Conservation (phyloP, 2,113 vertebrate genomes). For the Mustela nigripes region DNA sequence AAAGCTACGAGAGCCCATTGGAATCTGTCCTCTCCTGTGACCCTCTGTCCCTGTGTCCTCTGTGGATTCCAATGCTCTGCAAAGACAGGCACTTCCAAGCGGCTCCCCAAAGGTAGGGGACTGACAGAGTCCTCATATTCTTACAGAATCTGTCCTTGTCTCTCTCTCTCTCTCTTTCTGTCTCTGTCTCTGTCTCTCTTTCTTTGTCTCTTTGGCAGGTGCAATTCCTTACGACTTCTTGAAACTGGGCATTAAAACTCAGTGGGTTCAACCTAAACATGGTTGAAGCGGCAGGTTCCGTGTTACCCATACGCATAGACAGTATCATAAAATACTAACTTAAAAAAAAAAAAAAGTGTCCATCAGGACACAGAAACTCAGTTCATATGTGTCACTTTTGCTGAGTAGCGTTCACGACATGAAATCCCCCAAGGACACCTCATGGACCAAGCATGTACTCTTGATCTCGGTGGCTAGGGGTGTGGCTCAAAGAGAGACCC, state of each 20-base stretch:
- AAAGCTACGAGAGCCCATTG: not conserved
- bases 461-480: not conserved
- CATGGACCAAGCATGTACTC: not conserved
- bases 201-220: not conserved
- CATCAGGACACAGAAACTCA: not conserved
- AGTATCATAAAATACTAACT: not conserved
- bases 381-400: not conserved
- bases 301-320: not conserved
- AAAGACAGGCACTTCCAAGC: not conserved
- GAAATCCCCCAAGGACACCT: rapidly evolving
- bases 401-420: not conserved
- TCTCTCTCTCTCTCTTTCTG: not conserved
- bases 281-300: no score
- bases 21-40: not conserved
- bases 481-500: not conserved
- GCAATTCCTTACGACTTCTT: not conserved
- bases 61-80: not conserved
- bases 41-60: not conserved
- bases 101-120: not conserved
- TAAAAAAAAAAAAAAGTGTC: not conserved
- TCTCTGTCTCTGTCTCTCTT: not conserved
- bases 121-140: not conserved
- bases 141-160: not conserved
- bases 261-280: not conserved
- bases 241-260: not conserved